Evolutionary conservation across 1,140 invertebrate genomes (phyloP), one percentile per base, ranked within the genome.

Genomic region (Trachymyrmex cornetzi): DNA sequence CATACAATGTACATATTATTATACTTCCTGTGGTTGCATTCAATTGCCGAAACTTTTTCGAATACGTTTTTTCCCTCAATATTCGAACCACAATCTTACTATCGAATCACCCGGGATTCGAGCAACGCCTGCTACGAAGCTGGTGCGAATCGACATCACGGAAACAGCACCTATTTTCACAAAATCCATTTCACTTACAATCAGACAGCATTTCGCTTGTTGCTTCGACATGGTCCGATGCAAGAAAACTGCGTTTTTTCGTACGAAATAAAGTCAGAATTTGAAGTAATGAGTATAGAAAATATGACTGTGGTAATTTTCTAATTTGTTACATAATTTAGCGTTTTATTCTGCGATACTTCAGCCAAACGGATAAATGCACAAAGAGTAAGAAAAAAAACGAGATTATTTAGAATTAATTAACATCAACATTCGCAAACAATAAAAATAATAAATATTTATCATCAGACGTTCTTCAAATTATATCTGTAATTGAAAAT

Each of bases 211-310:
- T 85, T 89, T 81, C 63, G 53, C 64, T 89, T 79, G 79, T 85
- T 77, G 38, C 53, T 64, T 48, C 30, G n/a, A 44, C 48, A 53
- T 6, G 44, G 34, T 86, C 59, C 55, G 69, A 89, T 66, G 75
- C 12, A 85, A 74, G 55, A 71, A 81, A 88, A 88, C 57, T 74
- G 44, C 66, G 64, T 77, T 88, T 88, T 86, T 81, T 24, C 14
- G 34, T 63, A 44, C 1, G 30, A 22, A 22, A 50, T 64, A 77
- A 63, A 77, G 19, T 77, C 6, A 24, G 12, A 24, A 81, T 55
- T 66, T 48, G 2, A 34, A 48, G 19, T 81, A 16, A 38, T 53
- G 9, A 11, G n/a, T 38, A 34, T 7, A 80, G 7, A 53, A 16
- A 50, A 24, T 14, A 34, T 11, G 9, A 30, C 16, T 24, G 19